Conservation (phyloP, 1,140 invertebrate genomes). For the Teleopsis dalmanni region DNA sequence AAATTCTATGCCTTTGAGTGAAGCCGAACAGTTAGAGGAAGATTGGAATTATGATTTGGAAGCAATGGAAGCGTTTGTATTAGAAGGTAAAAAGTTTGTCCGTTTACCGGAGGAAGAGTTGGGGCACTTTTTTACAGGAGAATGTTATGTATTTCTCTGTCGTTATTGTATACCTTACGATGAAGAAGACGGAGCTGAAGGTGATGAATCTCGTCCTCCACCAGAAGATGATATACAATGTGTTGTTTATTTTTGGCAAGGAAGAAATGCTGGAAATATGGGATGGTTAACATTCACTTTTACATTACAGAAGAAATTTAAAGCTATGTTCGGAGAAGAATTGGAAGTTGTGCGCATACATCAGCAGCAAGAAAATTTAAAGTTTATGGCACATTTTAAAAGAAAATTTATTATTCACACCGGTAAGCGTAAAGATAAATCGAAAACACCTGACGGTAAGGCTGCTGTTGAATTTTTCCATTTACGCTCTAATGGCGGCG, state of each 20-base stretch:
- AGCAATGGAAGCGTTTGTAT: conserved; percentile 95
- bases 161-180: conserved; percentile 77
- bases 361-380: conserved; percentile 97
- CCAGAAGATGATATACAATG: conserved; percentile 87
- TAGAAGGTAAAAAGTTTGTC: conserved; percentile 96
- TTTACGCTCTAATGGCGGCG: conserved; percentile 88
- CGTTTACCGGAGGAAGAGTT: conserved; percentile 90
- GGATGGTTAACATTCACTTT: conserved; percentile 99
- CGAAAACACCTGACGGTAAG: conserved; percentile 46
- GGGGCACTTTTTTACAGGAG: conserved; percentile 86
- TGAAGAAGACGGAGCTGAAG: conserved; percentile 52
- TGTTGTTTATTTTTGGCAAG: conserved; percentile 99
- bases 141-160: conserved; percentile 98
- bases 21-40: conserved; percentile 85
- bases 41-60: conserved; percentile 96
- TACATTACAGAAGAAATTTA: conserved; percentile 95
- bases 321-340: conserved; percentile 88
- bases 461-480: conserved; percentile 88
- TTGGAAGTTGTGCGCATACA: conserved; percentile 95
- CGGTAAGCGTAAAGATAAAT: conserved; percentile 70
- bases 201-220: conserved; percentile 47
- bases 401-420: conserved; percentile 88
- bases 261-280: conserved; percentile 94
- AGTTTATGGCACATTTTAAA: conserved; percentile 98
- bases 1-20: conserved; percentile 71